phyloP scores from a whole-genome alignment of 1,140 invertebrate genomes.

The Thaumetopoea pityocampa region DNA sequence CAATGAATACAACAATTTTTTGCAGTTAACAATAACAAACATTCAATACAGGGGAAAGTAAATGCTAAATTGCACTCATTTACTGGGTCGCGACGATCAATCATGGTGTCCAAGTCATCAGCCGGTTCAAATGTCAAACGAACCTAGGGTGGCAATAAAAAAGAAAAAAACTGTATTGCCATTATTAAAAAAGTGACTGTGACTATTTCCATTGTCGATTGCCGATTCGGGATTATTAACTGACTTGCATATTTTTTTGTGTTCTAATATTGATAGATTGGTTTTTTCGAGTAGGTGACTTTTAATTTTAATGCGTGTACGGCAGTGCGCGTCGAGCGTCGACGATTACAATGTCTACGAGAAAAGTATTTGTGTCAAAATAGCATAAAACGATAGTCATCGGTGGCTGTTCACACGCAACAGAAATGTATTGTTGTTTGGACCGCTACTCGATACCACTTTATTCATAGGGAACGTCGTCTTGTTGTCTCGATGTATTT shows the following conservation, averaged over 20 bases:
- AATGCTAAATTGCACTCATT: slow-evolving; percentile 73
- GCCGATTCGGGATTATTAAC: slow-evolving; percentile 74
- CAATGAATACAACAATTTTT: slow-evolving; percentile 26
- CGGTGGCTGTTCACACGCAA: slow-evolving; percentile 41
- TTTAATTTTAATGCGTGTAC: slow-evolving; percentile 58
- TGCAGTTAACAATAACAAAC: slow-evolving; percentile 54
- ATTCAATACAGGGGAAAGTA: slow-evolving; percentile 63
- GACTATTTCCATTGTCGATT: slow-evolving; percentile 75
- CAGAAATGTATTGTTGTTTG: slow-evolving; percentile 46
- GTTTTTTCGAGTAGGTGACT: slow-evolving; percentile 65
- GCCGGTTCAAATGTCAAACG: slow-evolving; percentile 74
- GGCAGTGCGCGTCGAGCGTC: slow-evolving; percentile 35
- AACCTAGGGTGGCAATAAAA: slow-evolving; percentile 72
- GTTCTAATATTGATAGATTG: slow-evolving; percentile 75
- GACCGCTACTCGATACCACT: slow-evolving; percentile 27
- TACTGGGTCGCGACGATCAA: slow-evolving; percentile 71
- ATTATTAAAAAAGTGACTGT: slow-evolving; percentile 76
- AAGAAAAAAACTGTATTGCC: slow-evolving; percentile 66
- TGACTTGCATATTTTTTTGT: slow-evolving; percentile 76
- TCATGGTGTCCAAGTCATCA: slow-evolving; percentile 71
- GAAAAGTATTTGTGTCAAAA: slow-evolving; percentile 52
- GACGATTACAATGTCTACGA: slow-evolving; percentile 54
- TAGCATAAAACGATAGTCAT: slow-evolving; percentile 58
- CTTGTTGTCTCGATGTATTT: slow-evolving; percentile 32
- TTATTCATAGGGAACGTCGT: slow-evolving; percentile 26